phyloP scores from a whole-genome alignment of 2,113 vertebrate species.

The Labeo catla region DNA sequence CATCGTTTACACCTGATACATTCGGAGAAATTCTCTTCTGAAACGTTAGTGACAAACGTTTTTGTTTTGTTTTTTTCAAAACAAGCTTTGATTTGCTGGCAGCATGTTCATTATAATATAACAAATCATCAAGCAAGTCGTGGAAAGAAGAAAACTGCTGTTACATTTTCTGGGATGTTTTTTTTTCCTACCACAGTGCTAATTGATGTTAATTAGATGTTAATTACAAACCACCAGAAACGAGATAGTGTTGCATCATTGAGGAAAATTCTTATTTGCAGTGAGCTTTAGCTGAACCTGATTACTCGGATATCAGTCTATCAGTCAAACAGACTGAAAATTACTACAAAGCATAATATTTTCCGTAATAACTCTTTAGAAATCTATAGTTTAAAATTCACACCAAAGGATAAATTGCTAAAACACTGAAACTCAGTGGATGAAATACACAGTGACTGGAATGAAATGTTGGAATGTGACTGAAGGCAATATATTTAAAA shows the following conservation, averaged over 20 bases:
- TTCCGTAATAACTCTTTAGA: not conserved
- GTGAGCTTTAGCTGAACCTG: conserved; percentile 28
- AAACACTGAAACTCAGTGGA: conserved; percentile 31
- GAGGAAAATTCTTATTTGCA: conserved; percentile 14
- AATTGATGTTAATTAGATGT: not conserved
- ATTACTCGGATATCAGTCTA: not conserved
- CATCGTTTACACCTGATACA: not conserved
- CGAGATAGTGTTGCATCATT: not conserved
- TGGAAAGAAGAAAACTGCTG: not conserved
- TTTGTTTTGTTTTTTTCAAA: not conserved
- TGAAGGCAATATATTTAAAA: conserved; percentile 26
- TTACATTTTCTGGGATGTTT: not conserved
- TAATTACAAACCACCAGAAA: conserved; percentile 6
- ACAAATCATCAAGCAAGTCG: not conserved
- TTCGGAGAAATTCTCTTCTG: not conserved
- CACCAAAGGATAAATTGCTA: not conserved
- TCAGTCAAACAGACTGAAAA: conserved; percentile 9
- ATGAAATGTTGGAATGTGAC: conserved; percentile 26
- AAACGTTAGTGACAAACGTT: conserved; percentile 4
- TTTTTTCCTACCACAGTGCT: not conserved
- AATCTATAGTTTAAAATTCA: conserved; percentile 14
- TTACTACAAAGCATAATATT: conserved; percentile 3
- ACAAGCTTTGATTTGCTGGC: not conserved
- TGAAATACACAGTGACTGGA: conserved; percentile 21
- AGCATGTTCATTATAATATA: not conserved